Conservation (phyloP, 2,113 vertebrate species). For the Rhipidura dahli region DNA sequence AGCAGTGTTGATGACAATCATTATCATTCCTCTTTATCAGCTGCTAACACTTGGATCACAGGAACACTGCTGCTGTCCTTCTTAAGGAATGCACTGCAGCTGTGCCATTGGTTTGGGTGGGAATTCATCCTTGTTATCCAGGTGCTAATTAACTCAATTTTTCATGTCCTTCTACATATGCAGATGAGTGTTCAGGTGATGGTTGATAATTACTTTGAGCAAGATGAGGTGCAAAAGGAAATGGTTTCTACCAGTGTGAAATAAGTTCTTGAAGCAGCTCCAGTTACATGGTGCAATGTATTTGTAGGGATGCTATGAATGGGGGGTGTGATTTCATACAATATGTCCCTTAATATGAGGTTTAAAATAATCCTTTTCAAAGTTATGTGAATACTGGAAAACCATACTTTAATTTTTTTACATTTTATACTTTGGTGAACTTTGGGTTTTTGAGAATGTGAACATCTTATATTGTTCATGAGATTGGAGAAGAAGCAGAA, state of each 20-base stretch:
- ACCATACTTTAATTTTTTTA: background rate
- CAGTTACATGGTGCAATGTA: background rate
- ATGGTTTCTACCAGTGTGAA: background rate
- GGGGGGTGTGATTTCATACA: background rate
- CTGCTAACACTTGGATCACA: background rate
- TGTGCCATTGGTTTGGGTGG: background rate
- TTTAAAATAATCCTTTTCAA: background rate
- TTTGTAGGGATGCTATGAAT: background rate
- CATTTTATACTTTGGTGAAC: background rate
- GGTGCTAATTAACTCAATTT: slow-evolving; percentile 7
- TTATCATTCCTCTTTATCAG: background rate
- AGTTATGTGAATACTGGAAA: background rate
- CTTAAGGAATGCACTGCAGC: background rate
- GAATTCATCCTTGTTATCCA: background rate
- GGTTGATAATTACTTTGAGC: background rate
- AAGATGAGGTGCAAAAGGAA: background rate
- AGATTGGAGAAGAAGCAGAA: background rate
- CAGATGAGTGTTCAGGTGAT: background rate
- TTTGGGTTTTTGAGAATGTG: background rate
- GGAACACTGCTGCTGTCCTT: background rate
- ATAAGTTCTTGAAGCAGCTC: background rate
- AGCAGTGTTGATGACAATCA: background rate
- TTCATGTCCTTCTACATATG: background rate
- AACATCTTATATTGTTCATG: background rate
- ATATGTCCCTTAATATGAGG: background rate